phyloP scores from a whole-genome alignment of 2,888 invertebrate genomes.

The Ceramica pisi region DNA sequence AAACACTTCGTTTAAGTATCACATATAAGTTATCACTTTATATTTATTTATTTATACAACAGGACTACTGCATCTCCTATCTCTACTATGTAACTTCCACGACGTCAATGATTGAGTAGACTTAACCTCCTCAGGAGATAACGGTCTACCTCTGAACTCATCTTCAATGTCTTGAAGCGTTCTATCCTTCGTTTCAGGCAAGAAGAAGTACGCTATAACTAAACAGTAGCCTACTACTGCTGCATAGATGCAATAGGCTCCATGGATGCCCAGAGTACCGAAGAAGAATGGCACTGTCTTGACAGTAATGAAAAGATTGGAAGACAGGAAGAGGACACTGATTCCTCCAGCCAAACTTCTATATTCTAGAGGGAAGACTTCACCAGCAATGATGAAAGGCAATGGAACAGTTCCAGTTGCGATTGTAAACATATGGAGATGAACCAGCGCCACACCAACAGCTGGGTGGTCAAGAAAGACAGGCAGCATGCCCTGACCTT shows the following conservation, averaged over 20 bases:
- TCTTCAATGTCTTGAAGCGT: constrained; percentile 83
- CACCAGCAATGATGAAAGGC: constrained; percentile 93
- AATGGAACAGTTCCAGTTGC: constrained; percentile 91
- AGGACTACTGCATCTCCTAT: constrained; percentile 74
- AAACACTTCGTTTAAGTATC: constrained; percentile 29
- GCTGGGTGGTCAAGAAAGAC: constrained; percentile 73
- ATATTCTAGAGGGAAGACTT: constrained; percentile 91
- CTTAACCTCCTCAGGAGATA: constrained; percentile 74
- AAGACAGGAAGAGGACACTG: constrained; percentile 78
- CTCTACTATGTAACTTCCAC: constrained; percentile 69
- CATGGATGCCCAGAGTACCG: constrained; percentile 74
- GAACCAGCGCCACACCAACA: constrained; percentile 75
- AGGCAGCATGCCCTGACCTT: constrained; percentile 66
- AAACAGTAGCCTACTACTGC: constrained; percentile 76
- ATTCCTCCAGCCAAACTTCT: constrained; percentile 90
- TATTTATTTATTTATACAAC: constrained; percentile 56
- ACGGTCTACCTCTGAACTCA: constrained; percentile 77
- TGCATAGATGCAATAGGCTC: constrained; percentile 79
- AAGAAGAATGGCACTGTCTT: constrained; percentile 79
- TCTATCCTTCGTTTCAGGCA: constrained; percentile 82
- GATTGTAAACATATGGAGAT: constrained; percentile 88
- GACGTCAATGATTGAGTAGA: constrained; percentile 75
- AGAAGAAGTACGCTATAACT: constrained; percentile 73
- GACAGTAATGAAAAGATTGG: constrained; percentile 77
- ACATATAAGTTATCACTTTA: constrained; percentile 20